Base-by-base conservation (phyloP, 2,888 invertebrate species). In the Xestia xanthographa region DNA sequence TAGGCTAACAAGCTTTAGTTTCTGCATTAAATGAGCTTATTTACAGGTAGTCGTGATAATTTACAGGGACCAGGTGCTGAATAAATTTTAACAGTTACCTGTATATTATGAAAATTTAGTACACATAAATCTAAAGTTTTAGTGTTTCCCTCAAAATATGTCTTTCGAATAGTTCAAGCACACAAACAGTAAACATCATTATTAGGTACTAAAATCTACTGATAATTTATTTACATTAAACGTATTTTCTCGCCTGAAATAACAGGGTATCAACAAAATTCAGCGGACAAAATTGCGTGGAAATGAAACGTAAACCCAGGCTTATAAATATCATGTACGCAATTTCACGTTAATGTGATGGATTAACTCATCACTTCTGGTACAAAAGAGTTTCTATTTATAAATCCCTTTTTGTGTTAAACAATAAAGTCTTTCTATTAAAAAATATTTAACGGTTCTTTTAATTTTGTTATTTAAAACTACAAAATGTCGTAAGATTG, bases 241-340 rank as follows among this genome's bases (percentile, higher is more conserved):
- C 17, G 8, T 79, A 60, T 53, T 38, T 60, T 2, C 41, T 53
- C 17, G 53, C 12, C 22, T 69, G 38, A 74, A 79, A 80, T 66
- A 80, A 65, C 53, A 53, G 14, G 34, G n/a, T 6, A 66, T 58
- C 43, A 72, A 34, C 48, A 50, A 66, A 74, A 62, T 41, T 43
- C 60, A 41, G 66, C 2, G 53, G 17, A n/a, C 17, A 66, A 66
- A 80, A 69, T 66, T n/a, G 34, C 20, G 17, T 80, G 53, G 26
- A 74, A 80, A 80, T 79, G 58, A 66, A 80, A 79, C 26, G 53
- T 66, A 79, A 74, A 74, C 58, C 29, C 41, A 22, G 29, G 29
- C 22, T 14, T 22, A 62, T 41, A 34, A n/a, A 50, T 20, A 58
- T 45, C 38, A 45, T 60, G 2, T 22, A 45, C 43, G 1, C 17